A percentile compares a stretch with the other conserved stretches of the same genome.
phyloP scores from a whole-genome alignment of 1,140 invertebrate species.

The Temnothorax curvispinosus region DNA sequence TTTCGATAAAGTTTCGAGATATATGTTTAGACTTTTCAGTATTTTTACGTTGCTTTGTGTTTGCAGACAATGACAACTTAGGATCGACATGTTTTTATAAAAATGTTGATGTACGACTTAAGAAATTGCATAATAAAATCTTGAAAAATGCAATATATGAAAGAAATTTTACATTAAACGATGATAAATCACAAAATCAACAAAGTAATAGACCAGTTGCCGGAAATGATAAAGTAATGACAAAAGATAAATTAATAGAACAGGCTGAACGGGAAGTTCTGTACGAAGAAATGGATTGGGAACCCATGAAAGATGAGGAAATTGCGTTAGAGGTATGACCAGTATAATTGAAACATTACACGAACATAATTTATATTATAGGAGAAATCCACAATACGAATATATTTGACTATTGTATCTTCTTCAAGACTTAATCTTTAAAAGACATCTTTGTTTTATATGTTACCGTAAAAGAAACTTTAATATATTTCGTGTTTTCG shows the following conservation, averaged over 20 bases:
- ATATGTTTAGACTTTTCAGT: background rate
- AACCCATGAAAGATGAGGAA: slow-evolving; percentile 81
- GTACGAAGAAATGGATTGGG: slow-evolving; percentile 84
- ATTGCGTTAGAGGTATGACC: slow-evolving; percentile 77
- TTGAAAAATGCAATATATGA: background rate
- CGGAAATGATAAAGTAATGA: background rate
- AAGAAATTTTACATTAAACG: background rate
- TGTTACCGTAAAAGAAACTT: background rate
- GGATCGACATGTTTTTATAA: slow-evolving; percentile 53
- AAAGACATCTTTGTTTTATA: slow-evolving; percentile 42
- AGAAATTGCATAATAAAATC: slow-evolving; percentile 49
- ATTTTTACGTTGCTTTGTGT: slow-evolving; percentile 8
- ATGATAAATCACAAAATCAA: background rate
- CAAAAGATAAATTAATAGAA: slow-evolving; percentile 32
- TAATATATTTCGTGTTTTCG: background rate
- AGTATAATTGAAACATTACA: slow-evolving; percentile 4
- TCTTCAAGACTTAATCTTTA: background rate
- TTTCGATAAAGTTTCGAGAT: background rate
- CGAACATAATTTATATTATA: background rate
- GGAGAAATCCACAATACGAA: slow-evolving; percentile 1
- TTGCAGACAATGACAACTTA: background rate
- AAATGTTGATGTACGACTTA: slow-evolving; percentile 64
- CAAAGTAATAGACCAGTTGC: background rate
- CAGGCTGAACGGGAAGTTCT: slow-evolving; percentile 4
- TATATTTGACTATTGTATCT: slow-evolving; percentile 1